A percentile compares a stretch with the other conserved stretches of the same genome.
Evolutionary conservation across 2,113 vertebrate genomes (phyloP).

Genomic region (Scortum barcoo): DNA sequence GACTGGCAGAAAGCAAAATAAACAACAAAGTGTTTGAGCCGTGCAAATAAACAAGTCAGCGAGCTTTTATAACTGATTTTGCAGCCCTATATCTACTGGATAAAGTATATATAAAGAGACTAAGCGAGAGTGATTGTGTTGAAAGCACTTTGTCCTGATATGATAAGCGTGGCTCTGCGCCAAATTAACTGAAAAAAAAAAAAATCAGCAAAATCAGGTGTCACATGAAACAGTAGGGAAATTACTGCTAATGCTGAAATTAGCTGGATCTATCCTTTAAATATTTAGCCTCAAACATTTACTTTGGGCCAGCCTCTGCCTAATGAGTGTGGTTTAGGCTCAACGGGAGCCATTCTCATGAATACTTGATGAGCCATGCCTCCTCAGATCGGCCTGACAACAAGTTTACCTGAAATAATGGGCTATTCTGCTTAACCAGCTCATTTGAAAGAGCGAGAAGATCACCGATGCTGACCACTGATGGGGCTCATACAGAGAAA

Average conservation of each 20-base stretch:
- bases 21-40: constrained; percentile 5
- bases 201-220: not conserved
- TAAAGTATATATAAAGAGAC: not conserved
- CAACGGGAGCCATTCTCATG: constrained; percentile 31
- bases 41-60: not conserved
- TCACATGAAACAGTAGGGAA: no score
- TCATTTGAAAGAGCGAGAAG: constrained; percentile 1
- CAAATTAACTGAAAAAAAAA: not conserved
- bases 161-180: not conserved
- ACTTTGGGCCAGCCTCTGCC: constrained; percentile 20
- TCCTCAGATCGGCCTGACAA: constrained; percentile 16
- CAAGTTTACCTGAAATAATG: constrained; percentile 27
- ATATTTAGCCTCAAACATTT: constrained; percentile 51
- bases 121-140: not conserved
- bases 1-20: not conserved
- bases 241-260: not conserved
- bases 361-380: constrained; percentile 53
- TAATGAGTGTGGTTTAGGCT: constrained; percentile 44
- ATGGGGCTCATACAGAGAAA: not conserved
- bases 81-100: not conserved
- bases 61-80: not conserved
- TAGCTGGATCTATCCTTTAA: constrained; percentile 33
- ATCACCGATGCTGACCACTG: constrained; percentile 1
- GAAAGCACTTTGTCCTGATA: not conserved
- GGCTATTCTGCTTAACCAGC: not conserved